Percentiles rank a stretch among this genome's conserved stretches.
These are phyloP conservation scores for Leistus spinibarbis DNA, from an alignment of 2,888 invertebrate genomes.

Conservation along the genomic window DNA sequence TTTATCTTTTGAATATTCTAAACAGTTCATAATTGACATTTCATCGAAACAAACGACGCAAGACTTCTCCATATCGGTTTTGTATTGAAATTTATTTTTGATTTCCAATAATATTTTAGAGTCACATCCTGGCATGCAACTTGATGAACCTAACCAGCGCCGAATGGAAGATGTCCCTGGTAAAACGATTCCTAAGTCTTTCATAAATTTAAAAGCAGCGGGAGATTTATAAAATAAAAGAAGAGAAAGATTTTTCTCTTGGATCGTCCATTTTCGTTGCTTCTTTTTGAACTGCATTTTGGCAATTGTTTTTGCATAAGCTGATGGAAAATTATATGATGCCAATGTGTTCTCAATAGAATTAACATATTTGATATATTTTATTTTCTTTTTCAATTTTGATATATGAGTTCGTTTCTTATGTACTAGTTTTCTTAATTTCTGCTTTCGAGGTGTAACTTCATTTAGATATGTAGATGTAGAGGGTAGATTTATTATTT, in stretches of 20 bases:
- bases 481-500: no score
- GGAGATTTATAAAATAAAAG: slow-evolving; percentile 12
- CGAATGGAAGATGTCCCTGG: background rate
- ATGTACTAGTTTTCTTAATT: slow-evolving; percentile 1
- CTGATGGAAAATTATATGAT: slow-evolving; percentile 5
- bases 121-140: background rate
- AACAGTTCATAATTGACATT: slow-evolving; percentile 14
- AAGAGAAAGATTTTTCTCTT: slow-evolving; percentile 3
- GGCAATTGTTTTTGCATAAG: slow-evolving; percentile 2
- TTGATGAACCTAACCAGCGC: background rate
- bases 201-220: background rate
- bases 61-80: background rate
- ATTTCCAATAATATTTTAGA: background rate
- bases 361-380: background rate
- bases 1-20: slow-evolving; percentile 16
- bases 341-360: background rate
- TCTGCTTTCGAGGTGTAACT: background rate
- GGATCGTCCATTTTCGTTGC: background rate
- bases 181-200: background rate
- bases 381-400: slow-evolving; percentile 11
- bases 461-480: background rate
- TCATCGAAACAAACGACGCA: slow-evolving; percentile 22
- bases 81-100: background rate
- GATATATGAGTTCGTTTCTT: slow-evolving; percentile 1
- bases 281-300: slow-evolving; percentile 10